phyloP scores from a whole-genome alignment of 2,113 vertebrate species.

The Bujurquina vittata region DNA sequence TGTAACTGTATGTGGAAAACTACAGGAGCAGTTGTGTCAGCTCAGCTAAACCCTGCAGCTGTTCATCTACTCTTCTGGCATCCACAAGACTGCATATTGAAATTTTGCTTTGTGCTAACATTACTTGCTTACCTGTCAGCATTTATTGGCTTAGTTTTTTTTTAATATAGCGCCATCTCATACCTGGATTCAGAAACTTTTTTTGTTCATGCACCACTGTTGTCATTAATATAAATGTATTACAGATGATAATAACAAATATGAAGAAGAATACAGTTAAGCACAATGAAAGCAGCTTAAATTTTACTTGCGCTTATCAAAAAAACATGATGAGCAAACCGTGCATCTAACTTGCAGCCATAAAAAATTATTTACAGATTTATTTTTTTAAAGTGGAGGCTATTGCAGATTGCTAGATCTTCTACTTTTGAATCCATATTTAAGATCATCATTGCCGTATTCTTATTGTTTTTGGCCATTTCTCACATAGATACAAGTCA shows the following conservation, averaged over 20 bases:
- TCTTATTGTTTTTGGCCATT: background rate
- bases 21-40: slow-evolving; percentile 29
- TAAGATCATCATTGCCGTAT: background rate
- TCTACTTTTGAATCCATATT: background rate
- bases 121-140: slow-evolving; percentile 40
- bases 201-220: slow-evolving; percentile 7
- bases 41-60: slow-evolving; percentile 58
- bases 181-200: slow-evolving; percentile 42
- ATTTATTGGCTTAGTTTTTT: slow-evolving; percentile 53
- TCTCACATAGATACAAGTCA: background rate
- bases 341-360: background rate
- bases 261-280: background rate
- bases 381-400: background rate
- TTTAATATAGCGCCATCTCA: background rate
- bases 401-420: background rate
- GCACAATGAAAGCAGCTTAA: background rate
- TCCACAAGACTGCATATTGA: slow-evolving; percentile 30
- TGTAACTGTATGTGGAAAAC: slow-evolving; percentile 19
- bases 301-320: background rate
- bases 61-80: slow-evolving; percentile 28
- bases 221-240: background rate
- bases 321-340: background rate
- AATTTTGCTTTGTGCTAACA: slow-evolving; percentile 47
- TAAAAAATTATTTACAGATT: background rate
- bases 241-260: background rate